Evolutionary conservation across 1,140 invertebrate genomes (phyloP).

Genomic region (Drosophila ironensis): DNA sequence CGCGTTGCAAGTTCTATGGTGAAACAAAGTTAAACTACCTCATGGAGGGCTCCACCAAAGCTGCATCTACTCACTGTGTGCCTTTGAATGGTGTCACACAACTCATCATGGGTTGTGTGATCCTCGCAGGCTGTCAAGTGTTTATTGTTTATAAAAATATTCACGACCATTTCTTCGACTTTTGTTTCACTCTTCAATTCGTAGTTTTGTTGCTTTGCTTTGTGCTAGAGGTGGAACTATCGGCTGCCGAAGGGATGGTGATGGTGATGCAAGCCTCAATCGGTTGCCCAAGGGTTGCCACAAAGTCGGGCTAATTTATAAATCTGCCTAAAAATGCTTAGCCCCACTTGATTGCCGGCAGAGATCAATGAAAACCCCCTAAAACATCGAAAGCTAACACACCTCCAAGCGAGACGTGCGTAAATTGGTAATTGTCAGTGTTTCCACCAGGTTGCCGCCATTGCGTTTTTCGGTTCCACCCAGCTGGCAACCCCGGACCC

Average conservation of each 20-base stretch:
- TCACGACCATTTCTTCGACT: constrained; percentile 53
- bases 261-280: constrained; percentile 50
- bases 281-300: constrained; percentile 49
- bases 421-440: not conserved
- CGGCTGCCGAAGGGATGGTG: constrained; percentile 36
- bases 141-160: constrained; percentile 70
- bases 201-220: constrained; percentile 27
- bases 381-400: not conserved
- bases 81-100: constrained; percentile 32
- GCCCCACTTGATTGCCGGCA: constrained; percentile 8
- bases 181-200: constrained; percentile 14
- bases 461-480: constrained; percentile 35
- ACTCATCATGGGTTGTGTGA: constrained; percentile 7
- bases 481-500: constrained; percentile 54
- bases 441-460: constrained; percentile 50
- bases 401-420: accelerated
- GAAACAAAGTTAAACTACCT: not conserved
- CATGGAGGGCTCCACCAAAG: not conserved
- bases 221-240: not conserved
- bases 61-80: constrained; percentile 36
- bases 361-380: not conserved
- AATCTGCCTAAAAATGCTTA: not conserved
- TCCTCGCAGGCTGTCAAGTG: constrained; percentile 22
- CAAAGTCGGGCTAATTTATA: not conserved
- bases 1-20: constrained; percentile 31